phyloP scores from a whole-genome alignment of 2,888 invertebrate species.

The Meteorus cinctellus region DNA sequence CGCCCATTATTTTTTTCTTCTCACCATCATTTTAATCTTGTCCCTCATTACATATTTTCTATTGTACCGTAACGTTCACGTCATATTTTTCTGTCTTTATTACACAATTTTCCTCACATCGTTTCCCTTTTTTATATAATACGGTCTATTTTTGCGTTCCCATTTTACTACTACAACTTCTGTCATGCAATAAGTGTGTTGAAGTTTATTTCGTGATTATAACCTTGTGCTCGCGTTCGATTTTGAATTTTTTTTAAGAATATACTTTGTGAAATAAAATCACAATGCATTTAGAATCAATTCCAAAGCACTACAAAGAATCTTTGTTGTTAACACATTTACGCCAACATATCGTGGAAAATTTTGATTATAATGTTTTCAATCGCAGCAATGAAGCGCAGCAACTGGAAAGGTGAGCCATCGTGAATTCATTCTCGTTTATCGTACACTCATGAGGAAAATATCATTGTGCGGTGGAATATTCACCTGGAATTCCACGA shows the following conservation, averaged over 20 bases:
- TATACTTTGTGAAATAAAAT: neutral
- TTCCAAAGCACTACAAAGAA: neutral
- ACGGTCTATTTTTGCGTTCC: neutral
- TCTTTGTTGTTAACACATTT: neutral
- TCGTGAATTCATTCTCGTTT: neutral
- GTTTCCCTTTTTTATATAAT: neutral
- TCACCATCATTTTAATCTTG: neutral
- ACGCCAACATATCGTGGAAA: neutral
- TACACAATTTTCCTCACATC: neutral
- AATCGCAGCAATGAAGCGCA: neutral
- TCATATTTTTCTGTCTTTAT: neutral
- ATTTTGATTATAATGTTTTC: neutral
- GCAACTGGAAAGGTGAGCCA: neutral
- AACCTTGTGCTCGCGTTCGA: neutral
- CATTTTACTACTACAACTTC: neutral
- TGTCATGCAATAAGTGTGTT: neutral
- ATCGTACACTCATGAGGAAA: no score
- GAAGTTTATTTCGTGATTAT: neutral
- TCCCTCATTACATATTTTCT: neutral
- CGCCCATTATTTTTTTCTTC: neutral
- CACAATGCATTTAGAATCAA: neutral
- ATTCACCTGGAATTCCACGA: no score
- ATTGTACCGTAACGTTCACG: neutral
- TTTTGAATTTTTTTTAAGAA: neutral
- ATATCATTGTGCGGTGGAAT: no score